A percentile compares a stretch with the other conserved stretches of the same genome.
phyloP scores from a whole-genome alignment of 2,113 vertebrate genomes.

The Vulpes lagopus region DNA sequence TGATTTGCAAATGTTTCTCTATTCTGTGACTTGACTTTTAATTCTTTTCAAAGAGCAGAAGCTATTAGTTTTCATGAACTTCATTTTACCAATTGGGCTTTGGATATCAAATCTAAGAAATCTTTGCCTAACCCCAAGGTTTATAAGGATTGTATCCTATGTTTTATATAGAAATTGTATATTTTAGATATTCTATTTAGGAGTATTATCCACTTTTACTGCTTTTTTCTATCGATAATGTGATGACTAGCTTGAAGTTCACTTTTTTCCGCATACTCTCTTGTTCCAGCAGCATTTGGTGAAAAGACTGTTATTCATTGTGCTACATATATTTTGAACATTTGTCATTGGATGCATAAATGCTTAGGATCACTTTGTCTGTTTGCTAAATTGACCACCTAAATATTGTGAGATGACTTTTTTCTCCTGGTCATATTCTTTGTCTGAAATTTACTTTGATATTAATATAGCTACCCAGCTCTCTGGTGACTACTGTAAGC shows the following conservation, averaged over 20 bases:
- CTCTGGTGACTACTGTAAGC: not conserved
- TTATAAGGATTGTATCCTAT: not conserved
- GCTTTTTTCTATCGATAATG: not conserved
- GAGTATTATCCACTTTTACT: not conserved
- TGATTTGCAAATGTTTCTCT: not conserved
- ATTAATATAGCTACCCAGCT: not conserved
- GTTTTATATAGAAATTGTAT: not conserved
- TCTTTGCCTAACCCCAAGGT: not conserved
- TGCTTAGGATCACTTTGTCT: not conserved
- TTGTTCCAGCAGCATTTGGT: not conserved
- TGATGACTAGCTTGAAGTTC: not conserved
- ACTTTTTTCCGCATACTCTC: not conserved
- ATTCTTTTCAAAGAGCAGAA: not conserved
- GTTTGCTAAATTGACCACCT: not conserved
- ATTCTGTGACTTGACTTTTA: not conserved
- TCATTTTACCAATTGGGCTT: not conserved
- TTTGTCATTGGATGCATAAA: not conserved
- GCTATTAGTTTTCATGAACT: not conserved
- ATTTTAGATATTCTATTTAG: not conserved
- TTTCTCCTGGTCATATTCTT: not conserved
- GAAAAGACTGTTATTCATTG: not conserved
- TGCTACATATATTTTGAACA: not conserved
- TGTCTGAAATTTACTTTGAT: not conserved
- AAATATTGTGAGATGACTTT: not conserved
- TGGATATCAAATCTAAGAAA: not conserved